These are phyloP conservation scores for Drosophila birchii DNA, from an alignment of 2,888 invertebrate species.

Conservation along the genomic window DNA sequence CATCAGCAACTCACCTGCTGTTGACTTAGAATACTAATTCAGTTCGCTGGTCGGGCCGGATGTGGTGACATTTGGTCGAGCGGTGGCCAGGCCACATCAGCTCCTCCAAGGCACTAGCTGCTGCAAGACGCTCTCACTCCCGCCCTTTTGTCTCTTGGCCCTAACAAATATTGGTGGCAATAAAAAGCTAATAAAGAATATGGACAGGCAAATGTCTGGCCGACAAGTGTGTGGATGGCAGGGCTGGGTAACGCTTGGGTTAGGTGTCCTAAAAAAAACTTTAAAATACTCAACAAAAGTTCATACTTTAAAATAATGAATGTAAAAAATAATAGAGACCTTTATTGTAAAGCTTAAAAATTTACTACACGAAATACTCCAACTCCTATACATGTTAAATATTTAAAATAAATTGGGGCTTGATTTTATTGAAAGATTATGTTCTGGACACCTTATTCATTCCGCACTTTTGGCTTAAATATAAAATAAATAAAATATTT, in stretches of 20 bases:
- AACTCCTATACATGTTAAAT: not conserved
- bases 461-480: too few species aligned
- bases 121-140: conserved; percentile 12
- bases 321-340: not conserved
- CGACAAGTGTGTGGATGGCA: conserved; percentile 58
- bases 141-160: conserved; percentile 37
- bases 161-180: conserved; percentile 74
- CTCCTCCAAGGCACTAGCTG: conserved; percentile 7
- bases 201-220: conserved; percentile 45
- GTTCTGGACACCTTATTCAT: not conserved
- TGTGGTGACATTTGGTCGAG: conserved; percentile 76
- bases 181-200: conserved; percentile 78
- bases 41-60: conserved; percentile 63
- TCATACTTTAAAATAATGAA: not conserved
- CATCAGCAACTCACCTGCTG: conserved; percentile 44
- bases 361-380: not conserved
- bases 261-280: not conserved
- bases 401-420: not conserved
- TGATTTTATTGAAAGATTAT: not conserved
- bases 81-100: conserved; percentile 26
- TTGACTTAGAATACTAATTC: conserved; percentile 80
- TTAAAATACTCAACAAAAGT: fast-evolving
- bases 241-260: conserved; percentile 5
- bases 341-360: not conserved
- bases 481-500: too few species aligned